Evolutionary conservation across 1,140 invertebrate genomes (phyloP), one percentile per base, ranked within the genome.

Genomic region (Coptotermes formosanus): DNA sequence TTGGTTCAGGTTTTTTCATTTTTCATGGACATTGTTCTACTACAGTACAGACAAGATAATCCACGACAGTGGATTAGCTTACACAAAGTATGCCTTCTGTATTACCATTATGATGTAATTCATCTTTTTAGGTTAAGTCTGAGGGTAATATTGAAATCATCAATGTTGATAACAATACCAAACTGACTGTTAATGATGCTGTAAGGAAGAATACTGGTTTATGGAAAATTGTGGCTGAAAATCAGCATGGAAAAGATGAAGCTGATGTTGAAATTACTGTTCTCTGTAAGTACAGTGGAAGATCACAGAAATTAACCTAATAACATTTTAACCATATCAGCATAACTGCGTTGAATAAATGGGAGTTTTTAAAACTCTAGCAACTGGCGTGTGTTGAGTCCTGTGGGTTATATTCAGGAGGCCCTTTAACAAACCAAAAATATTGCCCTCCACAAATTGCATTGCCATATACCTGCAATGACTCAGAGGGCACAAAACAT

Each of bases 141-240:
- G 93, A 93, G 85, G 94, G 92, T 81, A 97, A 96, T 89, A 93
- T 98, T 82, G 96, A 97, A 90, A 96, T 98, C 85, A 92, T 95
- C 52, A 97, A 98, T 90, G 93, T 98, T 32, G 98, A 98, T 83
- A 97, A 99, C 91, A 98, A 98, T 89, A 98, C 98, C 0, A 98
- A 98, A 90, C 92, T 99, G 82, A 96, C 93, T 83, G 96, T 99
- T 87, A 95, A 94, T 59, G 97, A 98, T 88, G 94, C 96, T 0
- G 91, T 95, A 0, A 93, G 97, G 82, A 94, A 96, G 87, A 96
- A 98, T 91, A 96, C 96, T 52, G 98, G 97, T 75, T 91, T 97
- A 0, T 99, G 98, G 92, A 97, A 96, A 89, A 98, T 99, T 86
- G 93, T 95, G 82, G 98, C 98, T 64, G 96, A 96, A 19, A 98